Percentiles rank a stretch among this genome's conserved stretches.
Evolutionary conservation across 2,113 vertebrate species (phyloP).

Genomic region (Glaucomys volans): DNA sequence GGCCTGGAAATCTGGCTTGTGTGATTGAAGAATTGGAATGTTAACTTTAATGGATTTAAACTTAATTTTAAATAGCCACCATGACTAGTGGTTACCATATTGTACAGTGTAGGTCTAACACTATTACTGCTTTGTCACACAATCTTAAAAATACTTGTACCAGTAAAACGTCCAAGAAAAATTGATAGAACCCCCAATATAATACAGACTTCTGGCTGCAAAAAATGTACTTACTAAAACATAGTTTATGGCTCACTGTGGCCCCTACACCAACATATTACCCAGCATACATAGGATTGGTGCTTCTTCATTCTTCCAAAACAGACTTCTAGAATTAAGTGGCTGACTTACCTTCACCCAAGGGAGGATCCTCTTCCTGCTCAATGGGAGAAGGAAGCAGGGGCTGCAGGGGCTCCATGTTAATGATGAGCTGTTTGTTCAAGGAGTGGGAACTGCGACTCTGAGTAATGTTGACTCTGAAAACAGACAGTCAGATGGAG

Average conservation of each 20-base stretch:
- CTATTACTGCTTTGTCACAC: not conserved
- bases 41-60: slow-evolving; percentile 5
- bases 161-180: not conserved
- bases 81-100: not conserved
- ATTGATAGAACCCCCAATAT: not conserved
- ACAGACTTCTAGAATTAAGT: not conserved
- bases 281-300: not conserved
- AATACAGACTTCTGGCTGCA: not conserved
- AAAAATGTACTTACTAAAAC: not conserved
- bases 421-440: slow-evolving; percentile 98
- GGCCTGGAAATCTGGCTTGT: not conserved
- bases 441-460: slow-evolving; percentile 95
- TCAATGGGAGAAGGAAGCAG: slow-evolving; percentile 93
- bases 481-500: slow-evolving; percentile 69
- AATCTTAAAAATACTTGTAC: slow-evolving; percentile 22
- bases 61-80: not conserved
- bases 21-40: not conserved
- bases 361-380: slow-evolving; percentile 88
- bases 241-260: not conserved
- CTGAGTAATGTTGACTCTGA: slow-evolving; percentile 93
- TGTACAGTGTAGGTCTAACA: not conserved
- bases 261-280: rapidly evolving
- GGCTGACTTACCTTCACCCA: slow-evolving; percentile 89
- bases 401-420: slow-evolving; percentile 96
- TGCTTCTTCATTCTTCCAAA: not conserved